phyloP scores from a whole-genome alignment of 2,797 vertebrate genomes.

The Hyperoplus immaculatus region DNA sequence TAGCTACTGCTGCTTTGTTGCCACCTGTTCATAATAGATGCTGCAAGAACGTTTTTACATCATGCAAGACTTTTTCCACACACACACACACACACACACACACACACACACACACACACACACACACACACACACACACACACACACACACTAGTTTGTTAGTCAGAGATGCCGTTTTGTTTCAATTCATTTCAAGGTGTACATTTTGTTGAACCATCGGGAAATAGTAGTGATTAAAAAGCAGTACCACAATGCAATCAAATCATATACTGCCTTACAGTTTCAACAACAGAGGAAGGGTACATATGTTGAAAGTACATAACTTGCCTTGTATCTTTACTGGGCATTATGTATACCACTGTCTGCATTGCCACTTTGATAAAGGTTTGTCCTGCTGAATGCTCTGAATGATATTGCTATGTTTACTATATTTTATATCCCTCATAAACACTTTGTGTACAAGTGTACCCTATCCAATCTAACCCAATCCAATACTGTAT shows the following conservation, averaged over 20 bases:
- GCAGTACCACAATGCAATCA: slow-evolving; percentile 72
- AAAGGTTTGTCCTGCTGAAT: slow-evolving; percentile 89
- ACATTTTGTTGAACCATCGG: slow-evolving; percentile 84
- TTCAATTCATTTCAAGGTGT: slow-evolving; percentile 83
- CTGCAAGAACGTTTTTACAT: slow-evolving; percentile 44
- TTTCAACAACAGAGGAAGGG: slow-evolving; percentile 85
- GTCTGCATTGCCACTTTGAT: slow-evolving; percentile 93
- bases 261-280: slow-evolving; percentile 90
- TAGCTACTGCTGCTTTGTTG: slow-evolving; percentile 78
- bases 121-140: slow-evolving; percentile 42
- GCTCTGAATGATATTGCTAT: slow-evolving; percentile 83
- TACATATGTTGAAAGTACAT: slow-evolving; percentile 76
- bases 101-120: slow-evolving; percentile 43
- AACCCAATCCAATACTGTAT: slow-evolving; percentile 76
- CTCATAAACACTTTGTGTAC: slow-evolving; percentile 76
- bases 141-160: slow-evolving; percentile 34
- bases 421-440: slow-evolving; percentile 83
- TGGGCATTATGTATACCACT: slow-evolving; percentile 92
- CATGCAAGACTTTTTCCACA: slow-evolving; percentile 53
- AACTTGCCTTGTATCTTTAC: slow-evolving; percentile 84
- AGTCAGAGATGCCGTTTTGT: slow-evolving; percentile 58
- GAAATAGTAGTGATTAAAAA: slow-evolving; percentile 62
- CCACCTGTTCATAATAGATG: slow-evolving; percentile 74
- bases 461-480: slow-evolving; percentile 65
- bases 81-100: slow-evolving; percentile 52